Evolutionary conservation across 2,797 vertebrate species (phyloP).

Genomic region (Melanotaenia trifasciata): DNA sequence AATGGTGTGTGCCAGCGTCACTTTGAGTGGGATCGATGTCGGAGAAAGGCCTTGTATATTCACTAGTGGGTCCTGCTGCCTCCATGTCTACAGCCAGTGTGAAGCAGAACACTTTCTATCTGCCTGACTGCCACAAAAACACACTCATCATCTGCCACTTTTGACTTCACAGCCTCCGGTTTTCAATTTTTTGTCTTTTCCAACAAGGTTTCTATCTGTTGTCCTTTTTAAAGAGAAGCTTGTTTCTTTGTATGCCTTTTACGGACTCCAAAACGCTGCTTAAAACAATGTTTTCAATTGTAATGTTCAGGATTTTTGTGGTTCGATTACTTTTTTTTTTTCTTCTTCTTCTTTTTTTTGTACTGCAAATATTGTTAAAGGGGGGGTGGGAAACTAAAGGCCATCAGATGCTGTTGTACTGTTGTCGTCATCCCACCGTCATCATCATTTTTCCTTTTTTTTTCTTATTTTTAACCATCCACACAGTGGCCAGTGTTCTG

Average conservation of each 20-base stretch:
- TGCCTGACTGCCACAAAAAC: constrained; percentile 58
- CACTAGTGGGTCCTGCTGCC: constrained; percentile 70
- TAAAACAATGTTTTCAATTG: constrained; percentile 79
- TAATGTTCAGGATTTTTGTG: constrained; percentile 82
- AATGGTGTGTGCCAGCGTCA: constrained; percentile 30
- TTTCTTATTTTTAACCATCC: constrained; percentile 45
- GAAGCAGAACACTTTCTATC: constrained; percentile 68
- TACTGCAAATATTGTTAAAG: constrained; percentile 73
- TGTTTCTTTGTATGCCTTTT: constrained; percentile 79
- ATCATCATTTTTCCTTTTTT: constrained; percentile 50
- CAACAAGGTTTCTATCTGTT: constrained; percentile 55
- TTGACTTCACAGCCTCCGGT: constrained; percentile 57
- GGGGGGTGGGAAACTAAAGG: constrained; percentile 68
- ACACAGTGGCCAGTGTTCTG: constrained; percentile 83
- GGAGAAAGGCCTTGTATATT: constrained; percentile 61
- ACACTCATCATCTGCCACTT: constrained; percentile 58
- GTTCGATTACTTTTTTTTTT: constrained; percentile 83
- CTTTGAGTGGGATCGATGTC: constrained; percentile 36
- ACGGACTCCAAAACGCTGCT: constrained; percentile 81
- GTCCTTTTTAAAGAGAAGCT: constrained; percentile 65
- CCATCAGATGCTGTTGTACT: constrained; percentile 79
- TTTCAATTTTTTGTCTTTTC: constrained; percentile 44
- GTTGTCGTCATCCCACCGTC: constrained; percentile 75
- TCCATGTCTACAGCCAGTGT: constrained; percentile 67
- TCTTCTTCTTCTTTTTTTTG: constrained; percentile 77